phyloP scores from a whole-genome alignment of 1,140 invertebrate species.

The Thaumatotibia leucotreta region DNA sequence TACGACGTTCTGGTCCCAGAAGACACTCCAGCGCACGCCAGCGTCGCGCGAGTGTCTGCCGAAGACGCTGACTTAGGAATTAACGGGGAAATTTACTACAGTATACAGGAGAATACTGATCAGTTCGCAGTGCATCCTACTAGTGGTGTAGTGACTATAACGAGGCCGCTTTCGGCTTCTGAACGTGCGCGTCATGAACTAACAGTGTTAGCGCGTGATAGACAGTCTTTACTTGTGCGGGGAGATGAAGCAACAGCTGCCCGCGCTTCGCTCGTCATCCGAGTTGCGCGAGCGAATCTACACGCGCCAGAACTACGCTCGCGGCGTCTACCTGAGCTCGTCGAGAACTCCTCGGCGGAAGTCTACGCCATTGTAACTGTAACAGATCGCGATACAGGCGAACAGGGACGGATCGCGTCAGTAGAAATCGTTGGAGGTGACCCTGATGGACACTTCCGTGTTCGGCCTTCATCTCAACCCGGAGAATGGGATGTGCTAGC shows the following conservation, averaged over 20 bases:
- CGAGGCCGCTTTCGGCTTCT: constrained; percentile 84
- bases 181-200: constrained; percentile 85
- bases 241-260: constrained; percentile 74
- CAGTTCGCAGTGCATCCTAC: constrained; percentile 95
- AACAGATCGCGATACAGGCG: constrained; percentile 87
- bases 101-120: constrained; percentile 88
- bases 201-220: constrained; percentile 88
- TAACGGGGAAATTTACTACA: constrained; percentile 98
- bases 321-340: constrained; percentile 86
- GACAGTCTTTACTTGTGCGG: constrained; percentile 79
- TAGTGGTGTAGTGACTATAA: constrained; percentile 91
- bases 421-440: constrained; percentile 94
- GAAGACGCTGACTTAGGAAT: constrained; percentile 96
- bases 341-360: constrained; percentile 89
- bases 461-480: constrained; percentile 78
- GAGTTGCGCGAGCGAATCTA: constrained; percentile 91
- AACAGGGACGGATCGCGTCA: constrained; percentile 88
- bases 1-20: constrained; percentile 94
- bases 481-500: constrained; percentile 88
- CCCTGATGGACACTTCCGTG: constrained; percentile 90
- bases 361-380: constrained; percentile 94
- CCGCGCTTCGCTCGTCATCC: constrained; percentile 82
- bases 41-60: constrained; percentile 86
- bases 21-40: constrained; percentile 90
- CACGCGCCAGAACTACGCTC: constrained; percentile 90